These are phyloP conservation scores for Xanthia togata DNA, from an alignment of 2,888 invertebrate genomes.

Conservation along the genomic window DNA sequence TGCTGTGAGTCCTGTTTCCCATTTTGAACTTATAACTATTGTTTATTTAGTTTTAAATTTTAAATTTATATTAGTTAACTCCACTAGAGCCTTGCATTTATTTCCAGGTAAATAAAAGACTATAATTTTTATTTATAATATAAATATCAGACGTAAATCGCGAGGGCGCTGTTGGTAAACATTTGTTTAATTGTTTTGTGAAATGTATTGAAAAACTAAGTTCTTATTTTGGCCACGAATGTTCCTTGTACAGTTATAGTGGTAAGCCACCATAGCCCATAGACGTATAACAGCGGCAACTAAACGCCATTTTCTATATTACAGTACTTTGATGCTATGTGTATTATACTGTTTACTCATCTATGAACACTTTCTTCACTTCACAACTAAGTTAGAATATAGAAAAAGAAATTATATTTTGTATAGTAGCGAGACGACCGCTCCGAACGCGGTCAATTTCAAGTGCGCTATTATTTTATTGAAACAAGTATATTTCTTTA, in stretches of 20 bases:
- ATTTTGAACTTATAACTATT: slow-evolving; percentile 30
- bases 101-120: slow-evolving; percentile 29
- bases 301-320: slow-evolving; percentile 4
- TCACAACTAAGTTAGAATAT: background rate
- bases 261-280: no score
- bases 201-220: no score
- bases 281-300: background rate
- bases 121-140: background rate
- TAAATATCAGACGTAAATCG: background rate
- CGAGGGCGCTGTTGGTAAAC: background rate
- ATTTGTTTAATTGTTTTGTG: no score
- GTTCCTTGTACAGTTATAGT: no score
- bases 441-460: background rate
- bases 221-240: no score
- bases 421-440: background rate
- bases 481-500: background rate
- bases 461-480: background rate
- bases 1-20: slow-evolving; percentile 9
- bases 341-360: slow-evolving; percentile 2
- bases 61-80: slow-evolving; percentile 14
- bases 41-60: slow-evolving; percentile 16
- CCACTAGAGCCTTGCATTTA: slow-evolving; percentile 53
- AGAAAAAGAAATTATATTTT: background rate
- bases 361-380: background rate
- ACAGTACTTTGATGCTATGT: background rate